Evolutionary conservation across 2,888 invertebrate species (phyloP).

Genomic region (Melangyna quadrimaculata): DNA sequence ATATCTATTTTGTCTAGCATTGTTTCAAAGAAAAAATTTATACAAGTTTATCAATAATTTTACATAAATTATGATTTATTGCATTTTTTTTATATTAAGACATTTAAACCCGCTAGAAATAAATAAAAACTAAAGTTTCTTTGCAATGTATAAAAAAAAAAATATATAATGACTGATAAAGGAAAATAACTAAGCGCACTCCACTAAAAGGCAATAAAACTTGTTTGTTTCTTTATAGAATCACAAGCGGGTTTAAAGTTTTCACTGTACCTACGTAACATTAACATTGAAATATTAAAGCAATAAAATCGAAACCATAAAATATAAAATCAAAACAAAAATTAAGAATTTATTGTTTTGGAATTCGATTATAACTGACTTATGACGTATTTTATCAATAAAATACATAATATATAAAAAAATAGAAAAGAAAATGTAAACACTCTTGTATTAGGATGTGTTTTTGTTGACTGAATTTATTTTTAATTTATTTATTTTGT

Average conservation of each 20-base stretch:
- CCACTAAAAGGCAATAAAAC: neutral
- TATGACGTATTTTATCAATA: neutral
- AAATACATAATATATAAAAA: too few relatives aligned
- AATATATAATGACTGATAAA: neutral
- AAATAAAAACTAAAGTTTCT: neutral
- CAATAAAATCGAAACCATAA: neutral
- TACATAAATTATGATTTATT: neutral
- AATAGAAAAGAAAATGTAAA: neutral
- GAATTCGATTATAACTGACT: neutral
- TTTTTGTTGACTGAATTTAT: neutral
- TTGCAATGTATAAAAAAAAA: neutral
- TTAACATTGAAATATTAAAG: constrained; percentile 1
- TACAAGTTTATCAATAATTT: neutral
- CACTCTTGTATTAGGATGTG: neutral
- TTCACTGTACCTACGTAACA: neutral
- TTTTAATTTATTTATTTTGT: neutral
- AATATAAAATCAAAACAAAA: constrained; percentile 17
- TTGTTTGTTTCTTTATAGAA: neutral
- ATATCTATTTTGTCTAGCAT: too few relatives aligned
- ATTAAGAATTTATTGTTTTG: neutral
- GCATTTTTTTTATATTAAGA: neutral
- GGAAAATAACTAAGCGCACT: neutral
- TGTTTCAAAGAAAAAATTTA: neutral
- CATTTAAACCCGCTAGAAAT: neutral
- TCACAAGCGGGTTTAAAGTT: neutral